Evolutionary conservation across 64 coral and sea anemone genomes (phyloP), one percentile per base, ranked within the genome.

Genomic region (Actinia equina): DNA sequence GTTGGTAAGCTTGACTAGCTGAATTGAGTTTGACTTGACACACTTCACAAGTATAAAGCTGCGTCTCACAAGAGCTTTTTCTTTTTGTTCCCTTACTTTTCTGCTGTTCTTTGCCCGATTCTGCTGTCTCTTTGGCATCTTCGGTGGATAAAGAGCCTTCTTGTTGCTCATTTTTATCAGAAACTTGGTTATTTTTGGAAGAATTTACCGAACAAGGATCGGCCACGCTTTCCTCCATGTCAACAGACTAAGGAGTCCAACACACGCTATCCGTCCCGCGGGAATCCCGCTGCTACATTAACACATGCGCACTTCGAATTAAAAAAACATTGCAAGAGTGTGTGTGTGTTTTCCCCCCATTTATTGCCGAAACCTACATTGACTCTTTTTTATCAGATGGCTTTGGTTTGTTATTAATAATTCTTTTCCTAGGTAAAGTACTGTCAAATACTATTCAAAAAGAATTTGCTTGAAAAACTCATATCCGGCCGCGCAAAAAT

Each of bases 21-120:
- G 85, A 92, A 83, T 92, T 92, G 0, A 92, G 63, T 57, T 87
- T 51, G 12, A 92, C 77, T 17, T 83, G 77, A 55, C 90, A 92
- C n/a, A 83, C 77, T 74, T 92, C 90, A 44, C 90, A 92, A 69
- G 79, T 87, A 58, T 87, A 83, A 57, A 81, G 84, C 52, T 82
- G 76, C 4, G 42, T 20, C 27, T 88, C 67, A 42, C 51, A 26
- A 13, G 83, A 63, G 4, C 22, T 20, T 63, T 85, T 85, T 58
- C 83, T 44, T 56, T 85, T 85, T 27, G 54, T 85, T 61, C 83
- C 83, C 20, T 85, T 85, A 52, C 17, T 52, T n/a, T 81, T 49
- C 49, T 81, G 42, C 41, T 81, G 43, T 49, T 81, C 78, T 51
- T 81, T 81, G 10, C 42, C 18, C 18, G 42, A 6, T 81, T 81